phyloP scores from a whole-genome alignment of 1,140 invertebrate species.

The Pogonomyrmex californicus region DNA sequence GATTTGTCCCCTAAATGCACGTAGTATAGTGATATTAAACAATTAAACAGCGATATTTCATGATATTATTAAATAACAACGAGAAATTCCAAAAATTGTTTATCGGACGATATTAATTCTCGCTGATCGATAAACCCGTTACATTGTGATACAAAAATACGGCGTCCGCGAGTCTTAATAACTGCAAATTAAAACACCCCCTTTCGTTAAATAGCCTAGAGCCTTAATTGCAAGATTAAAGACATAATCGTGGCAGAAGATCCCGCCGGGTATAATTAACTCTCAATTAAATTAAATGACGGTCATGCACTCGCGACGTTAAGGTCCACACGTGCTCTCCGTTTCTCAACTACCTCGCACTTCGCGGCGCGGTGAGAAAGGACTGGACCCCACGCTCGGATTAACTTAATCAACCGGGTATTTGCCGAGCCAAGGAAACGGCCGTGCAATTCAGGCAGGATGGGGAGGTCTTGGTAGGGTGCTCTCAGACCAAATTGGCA shows the following conservation, averaged over 20 bases:
- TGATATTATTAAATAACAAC: neutral
- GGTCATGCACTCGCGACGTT: neutral
- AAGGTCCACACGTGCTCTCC: conserved; percentile 14
- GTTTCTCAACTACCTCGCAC: conserved; percentile 27
- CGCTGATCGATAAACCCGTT: neutral
- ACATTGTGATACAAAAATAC: neutral
- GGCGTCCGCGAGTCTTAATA: neutral
- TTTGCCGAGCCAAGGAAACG: conserved; percentile 67
- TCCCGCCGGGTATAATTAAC: conserved; percentile 18
- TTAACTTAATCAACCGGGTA: conserved; percentile 64
- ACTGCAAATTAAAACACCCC: neutral
- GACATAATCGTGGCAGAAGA: neutral
- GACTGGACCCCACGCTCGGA: neutral
- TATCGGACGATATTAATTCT: neutral
- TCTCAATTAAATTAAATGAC: conserved; percentile 47
- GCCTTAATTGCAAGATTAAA: conserved; percentile 13
- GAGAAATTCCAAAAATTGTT: neutral
- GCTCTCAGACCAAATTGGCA: conserved; percentile 48
- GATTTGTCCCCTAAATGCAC: neutral
- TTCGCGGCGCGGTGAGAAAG: neutral
- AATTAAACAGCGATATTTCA: neutral
- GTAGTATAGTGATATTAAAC: neutral
- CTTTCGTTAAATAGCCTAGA: neutral
- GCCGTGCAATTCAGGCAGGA: conserved; percentile 30
- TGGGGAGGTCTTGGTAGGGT: neutral